Evolutionary conservation across 2,797 vertebrate species (phyloP).

Genomic region (Podargus strigoides): DNA sequence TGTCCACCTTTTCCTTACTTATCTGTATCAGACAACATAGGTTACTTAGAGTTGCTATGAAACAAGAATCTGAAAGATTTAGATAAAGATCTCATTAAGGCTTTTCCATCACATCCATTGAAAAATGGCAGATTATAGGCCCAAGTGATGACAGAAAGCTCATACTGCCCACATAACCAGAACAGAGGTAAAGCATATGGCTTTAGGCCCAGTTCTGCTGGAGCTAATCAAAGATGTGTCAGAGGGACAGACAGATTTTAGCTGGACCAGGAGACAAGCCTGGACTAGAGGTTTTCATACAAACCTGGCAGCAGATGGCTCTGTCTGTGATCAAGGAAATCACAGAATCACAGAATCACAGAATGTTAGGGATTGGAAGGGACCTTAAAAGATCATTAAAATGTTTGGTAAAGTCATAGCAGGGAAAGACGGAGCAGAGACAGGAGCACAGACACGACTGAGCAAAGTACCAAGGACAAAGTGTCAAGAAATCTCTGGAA

Average conservation of each 20-base stretch:
- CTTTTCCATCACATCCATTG: background rate
- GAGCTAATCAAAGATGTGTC: background rate
- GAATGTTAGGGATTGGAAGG: no score
- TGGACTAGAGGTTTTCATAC: background rate
- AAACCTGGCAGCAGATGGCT: background rate
- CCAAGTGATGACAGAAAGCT: background rate
- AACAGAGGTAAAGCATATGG: background rate
- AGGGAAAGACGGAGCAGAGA: background rate
- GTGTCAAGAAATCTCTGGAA: background rate
- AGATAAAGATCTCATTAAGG: background rate
- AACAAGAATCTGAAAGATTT: background rate
- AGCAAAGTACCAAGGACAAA: background rate
- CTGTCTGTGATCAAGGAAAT: background rate
- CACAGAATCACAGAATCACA: no score
- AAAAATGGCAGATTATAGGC: background rate
- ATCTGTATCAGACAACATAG: background rate
- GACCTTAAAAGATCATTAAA: no score
- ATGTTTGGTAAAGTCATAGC: background rate
- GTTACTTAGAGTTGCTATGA: background rate
- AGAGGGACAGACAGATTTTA: background rate
- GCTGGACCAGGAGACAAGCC: background rate
- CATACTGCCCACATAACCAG: background rate
- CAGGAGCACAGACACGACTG: background rate
- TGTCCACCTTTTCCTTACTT: background rate
- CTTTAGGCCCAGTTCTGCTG: background rate